These are phyloP conservation scores for Circaetus cinerascens DNA, from an alignment of 2,113 vertebrate species.

Conservation along the genomic window DNA sequence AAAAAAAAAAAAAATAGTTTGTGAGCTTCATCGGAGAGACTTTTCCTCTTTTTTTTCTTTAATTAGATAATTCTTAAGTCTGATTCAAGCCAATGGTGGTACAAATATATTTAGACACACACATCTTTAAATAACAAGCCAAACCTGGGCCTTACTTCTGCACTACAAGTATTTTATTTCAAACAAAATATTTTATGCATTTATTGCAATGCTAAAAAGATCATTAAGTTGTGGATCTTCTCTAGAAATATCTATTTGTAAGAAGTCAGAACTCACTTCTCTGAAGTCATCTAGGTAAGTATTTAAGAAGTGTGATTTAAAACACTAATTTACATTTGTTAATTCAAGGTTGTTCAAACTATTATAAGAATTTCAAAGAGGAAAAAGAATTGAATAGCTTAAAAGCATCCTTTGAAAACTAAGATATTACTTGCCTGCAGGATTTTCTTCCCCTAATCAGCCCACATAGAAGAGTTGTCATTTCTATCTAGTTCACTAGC, in stretches of 20 bases:
- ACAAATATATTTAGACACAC: background rate
- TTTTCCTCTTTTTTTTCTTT: background rate
- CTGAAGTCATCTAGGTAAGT: background rate
- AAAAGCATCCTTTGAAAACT: constrained; percentile 37
- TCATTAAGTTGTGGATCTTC: background rate
- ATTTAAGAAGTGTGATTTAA: background rate
- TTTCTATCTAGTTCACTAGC: constrained; percentile 24
- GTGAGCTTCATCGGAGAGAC: background rate
- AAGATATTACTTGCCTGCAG: constrained; percentile 5
- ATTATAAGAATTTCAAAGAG: background rate
- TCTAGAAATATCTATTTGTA: background rate
- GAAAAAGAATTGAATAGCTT: background rate
- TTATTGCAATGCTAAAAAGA: background rate
- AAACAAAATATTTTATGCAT: background rate
- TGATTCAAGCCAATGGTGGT: background rate
- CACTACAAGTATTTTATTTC: background rate
- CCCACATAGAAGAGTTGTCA: constrained; percentile 35
- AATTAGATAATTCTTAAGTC: background rate
- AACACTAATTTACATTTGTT: constrained; percentile 33
- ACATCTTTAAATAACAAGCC: background rate
- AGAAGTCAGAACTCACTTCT: background rate
- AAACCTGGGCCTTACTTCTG: background rate
- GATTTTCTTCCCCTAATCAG: constrained; percentile 13
- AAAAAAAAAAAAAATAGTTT: background rate
- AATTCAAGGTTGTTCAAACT: constrained; percentile 38